A percentile compares a stretch with the other conserved stretches of the same genome.
Conservation (phyloP, 2,797 vertebrate species). For the Delichon dasypus region DNA sequence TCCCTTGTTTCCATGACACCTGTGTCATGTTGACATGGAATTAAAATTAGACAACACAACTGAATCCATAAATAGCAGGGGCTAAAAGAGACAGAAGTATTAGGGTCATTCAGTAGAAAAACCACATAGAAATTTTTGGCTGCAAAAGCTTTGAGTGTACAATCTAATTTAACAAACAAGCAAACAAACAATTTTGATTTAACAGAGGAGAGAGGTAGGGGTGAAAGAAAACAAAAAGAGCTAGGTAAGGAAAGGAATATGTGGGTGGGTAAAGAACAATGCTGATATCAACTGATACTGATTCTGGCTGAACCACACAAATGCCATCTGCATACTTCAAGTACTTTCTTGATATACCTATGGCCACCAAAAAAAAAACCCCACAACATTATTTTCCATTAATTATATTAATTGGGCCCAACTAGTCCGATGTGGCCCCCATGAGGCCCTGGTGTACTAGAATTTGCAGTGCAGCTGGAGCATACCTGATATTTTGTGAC, state of each 20-base stretch:
- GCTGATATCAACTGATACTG: not conserved
- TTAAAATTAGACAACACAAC: not conserved
- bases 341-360: not conserved
- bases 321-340: not conserved
- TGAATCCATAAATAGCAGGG: not conserved
- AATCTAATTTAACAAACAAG: not conserved
- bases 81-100: not conserved
- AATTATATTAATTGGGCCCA: not conserved
- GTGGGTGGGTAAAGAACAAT: not conserved
- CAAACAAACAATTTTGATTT: not conserved
- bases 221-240: not conserved
- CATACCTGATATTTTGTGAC: not conserved
- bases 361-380: not conserved
- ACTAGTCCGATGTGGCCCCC: not conserved
- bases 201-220: not conserved
- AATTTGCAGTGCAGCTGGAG: fast-evolving
- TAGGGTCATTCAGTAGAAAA: not conserved
- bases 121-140: not conserved
- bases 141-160: not conserved
- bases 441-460: not conserved
- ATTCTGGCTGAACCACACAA: not conserved
- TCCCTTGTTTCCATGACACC: not conserved
- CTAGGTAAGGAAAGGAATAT: not conserved
- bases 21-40: not conserved
- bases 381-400: not conserved